Evolutionary conservation across 2,797 vertebrate species (phyloP).

Genomic region (Pseudochirops corinnae): DNA sequence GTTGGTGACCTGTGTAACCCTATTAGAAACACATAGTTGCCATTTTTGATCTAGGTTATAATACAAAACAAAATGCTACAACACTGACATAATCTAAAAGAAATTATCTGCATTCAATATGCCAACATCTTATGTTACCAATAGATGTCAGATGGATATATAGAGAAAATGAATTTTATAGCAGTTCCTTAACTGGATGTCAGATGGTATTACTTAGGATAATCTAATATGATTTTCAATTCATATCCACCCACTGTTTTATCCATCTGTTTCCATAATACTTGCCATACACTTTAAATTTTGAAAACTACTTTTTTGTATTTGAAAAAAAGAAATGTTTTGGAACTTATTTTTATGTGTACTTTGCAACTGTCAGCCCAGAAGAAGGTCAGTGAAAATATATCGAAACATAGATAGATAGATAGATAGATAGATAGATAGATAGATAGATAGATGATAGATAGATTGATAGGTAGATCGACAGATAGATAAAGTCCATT

Average conservation of each 20-base stretch:
- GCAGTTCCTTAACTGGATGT: constrained; percentile 69
- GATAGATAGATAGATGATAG: no score
- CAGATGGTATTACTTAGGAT: constrained; percentile 74
- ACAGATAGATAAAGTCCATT: neutral
- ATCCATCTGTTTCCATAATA: constrained; percentile 39
- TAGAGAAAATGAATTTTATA: constrained; percentile 45
- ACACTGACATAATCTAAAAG: constrained; percentile 25
- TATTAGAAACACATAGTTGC: neutral
- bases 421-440: no score
- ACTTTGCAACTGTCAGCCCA: constrained; percentile 36
- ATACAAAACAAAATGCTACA: neutral
- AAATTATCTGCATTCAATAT: neutral
- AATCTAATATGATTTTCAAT: constrained; percentile 56
- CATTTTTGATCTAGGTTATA: neutral
- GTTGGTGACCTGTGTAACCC: neutral
- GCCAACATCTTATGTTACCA: constrained; percentile 22
- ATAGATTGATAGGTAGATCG: no score
- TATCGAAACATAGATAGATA: neutral
- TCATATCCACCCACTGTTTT: constrained; percentile 42
- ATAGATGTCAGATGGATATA: constrained; percentile 1
- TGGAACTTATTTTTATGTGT: constrained; percentile 35
- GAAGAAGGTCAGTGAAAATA: constrained; percentile 18
- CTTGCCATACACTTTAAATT: constrained; percentile 56
- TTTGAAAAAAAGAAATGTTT: constrained; percentile 24
- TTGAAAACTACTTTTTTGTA: constrained; percentile 10